These are phyloP conservation scores for Hemaris fuciformis DNA, from an alignment of 2,888 invertebrate species.

Conservation along the genomic window DNA sequence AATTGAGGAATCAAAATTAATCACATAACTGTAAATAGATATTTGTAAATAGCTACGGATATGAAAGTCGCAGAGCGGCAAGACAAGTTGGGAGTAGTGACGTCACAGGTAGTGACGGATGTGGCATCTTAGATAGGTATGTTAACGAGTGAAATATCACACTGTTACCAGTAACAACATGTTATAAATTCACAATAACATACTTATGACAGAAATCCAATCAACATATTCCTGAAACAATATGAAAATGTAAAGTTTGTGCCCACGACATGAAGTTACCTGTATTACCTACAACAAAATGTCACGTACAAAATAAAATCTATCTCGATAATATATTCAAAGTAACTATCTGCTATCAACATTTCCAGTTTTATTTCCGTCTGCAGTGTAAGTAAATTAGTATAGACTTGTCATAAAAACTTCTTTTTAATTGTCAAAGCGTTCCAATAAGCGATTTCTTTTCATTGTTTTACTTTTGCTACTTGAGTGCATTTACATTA, in stretches of 20 bases:
- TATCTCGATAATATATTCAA: constrained; percentile 6
- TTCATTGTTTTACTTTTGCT: background rate
- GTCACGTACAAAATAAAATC: constrained; percentile 37
- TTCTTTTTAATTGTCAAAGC: background rate
- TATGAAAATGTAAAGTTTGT: background rate
- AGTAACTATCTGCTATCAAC: background rate
- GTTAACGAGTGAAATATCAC: constrained; percentile 46
- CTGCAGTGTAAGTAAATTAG: background rate
- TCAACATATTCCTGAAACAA: background rate
- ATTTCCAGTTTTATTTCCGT: background rate
- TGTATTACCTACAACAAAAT: constrained; percentile 27
- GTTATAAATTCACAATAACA: constrained; percentile 12
- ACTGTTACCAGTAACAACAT: constrained; percentile 61
- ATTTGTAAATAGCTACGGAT: constrained; percentile 74
- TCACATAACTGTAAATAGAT: constrained; percentile 74
- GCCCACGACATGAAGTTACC: constrained; percentile 30
- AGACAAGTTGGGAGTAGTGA: constrained; percentile 34
- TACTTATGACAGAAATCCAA: background rate
- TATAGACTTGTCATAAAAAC: background rate
- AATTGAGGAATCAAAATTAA: constrained; percentile 65
- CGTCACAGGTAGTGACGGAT: constrained; percentile 46
- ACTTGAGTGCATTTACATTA: background rate
- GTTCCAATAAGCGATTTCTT: background rate
- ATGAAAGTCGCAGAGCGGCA: constrained; percentile 73
- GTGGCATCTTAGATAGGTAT: constrained; percentile 53